Evolutionary conservation across 2,888 invertebrate genomes (phyloP).

Genomic region (Cosmorhoe ocellata): DNA sequence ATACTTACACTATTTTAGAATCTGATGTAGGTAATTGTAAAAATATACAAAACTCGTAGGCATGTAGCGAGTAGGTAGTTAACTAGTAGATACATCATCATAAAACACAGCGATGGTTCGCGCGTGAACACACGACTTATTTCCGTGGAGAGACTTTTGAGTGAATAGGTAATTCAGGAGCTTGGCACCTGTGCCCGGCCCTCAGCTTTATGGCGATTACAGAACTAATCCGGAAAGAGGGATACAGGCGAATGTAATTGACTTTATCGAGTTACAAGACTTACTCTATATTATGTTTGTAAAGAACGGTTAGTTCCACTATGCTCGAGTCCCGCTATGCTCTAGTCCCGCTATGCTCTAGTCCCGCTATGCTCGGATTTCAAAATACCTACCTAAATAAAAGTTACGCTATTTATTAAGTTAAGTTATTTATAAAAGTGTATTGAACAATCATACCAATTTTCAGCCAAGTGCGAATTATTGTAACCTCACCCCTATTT

Average conservation of each 20-base stretch:
- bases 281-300: too few species aligned
- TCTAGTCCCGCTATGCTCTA: too few species aligned
- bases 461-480: too few species aligned
- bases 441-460: too few species aligned
- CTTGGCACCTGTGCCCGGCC: conserved; percentile 15
- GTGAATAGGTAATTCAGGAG: conserved; percentile 22
- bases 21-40: background rate
- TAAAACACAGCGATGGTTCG: conserved; percentile 13
- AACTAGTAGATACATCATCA: conserved; percentile 10
- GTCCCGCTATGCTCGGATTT: too few species aligned
- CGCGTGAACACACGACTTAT: conserved; percentile 12
- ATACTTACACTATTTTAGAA: background rate
- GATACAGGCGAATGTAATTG: conserved; percentile 12
- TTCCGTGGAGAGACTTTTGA: conserved; percentile 22
- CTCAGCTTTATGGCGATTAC: conserved; percentile 11
- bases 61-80: background rate
- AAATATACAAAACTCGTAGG: conserved; percentile 2
- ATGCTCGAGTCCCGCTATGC: too few species aligned
- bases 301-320: too few species aligned
- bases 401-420: too few species aligned
- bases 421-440: too few species aligned
- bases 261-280: background rate
- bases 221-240: conserved; percentile 13
- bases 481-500: too few species aligned
- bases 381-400: too few species aligned